A percentile compares a stretch with the other conserved stretches of the same genome.
Evolutionary conservation across 2,113 vertebrate genomes (phyloP).

Genomic region (Phainopepla nitens): DNA sequence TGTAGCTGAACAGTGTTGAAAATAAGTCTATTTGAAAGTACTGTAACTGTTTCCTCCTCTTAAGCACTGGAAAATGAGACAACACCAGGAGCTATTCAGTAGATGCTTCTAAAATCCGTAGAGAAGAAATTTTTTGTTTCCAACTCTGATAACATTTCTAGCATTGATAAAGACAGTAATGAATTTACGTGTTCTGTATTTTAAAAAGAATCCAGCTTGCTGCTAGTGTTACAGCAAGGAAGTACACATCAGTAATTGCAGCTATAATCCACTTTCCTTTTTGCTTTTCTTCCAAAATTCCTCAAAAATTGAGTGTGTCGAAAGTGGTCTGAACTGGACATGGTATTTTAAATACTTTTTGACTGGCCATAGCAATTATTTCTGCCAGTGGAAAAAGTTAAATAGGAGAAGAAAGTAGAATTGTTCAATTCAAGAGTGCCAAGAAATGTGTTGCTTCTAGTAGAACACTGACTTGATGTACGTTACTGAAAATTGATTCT

Average conservation of each 20-base stretch:
- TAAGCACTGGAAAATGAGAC: not conserved
- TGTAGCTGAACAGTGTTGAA: not conserved
- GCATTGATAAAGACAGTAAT: not conserved
- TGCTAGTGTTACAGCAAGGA: not conserved
- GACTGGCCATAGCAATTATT: conserved; percentile 1
- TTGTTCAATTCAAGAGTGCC: conserved; percentile 10
- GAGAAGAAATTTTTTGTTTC: not conserved
- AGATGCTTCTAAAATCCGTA: not conserved
- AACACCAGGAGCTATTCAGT: not conserved
- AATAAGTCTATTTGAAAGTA: not conserved
- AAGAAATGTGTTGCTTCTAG: conserved; percentile 27
- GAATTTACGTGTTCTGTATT: not conserved
- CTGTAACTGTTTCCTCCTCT: not conserved
- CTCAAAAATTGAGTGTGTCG: conserved; percentile 7
- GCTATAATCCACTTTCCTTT: not conserved
- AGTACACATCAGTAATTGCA: not conserved
- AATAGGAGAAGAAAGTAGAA: not conserved
- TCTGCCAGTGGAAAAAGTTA: conserved; percentile 19
- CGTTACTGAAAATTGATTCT: not conserved
- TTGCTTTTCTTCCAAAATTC: conserved; percentile 38
- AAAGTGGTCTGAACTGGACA: conserved; percentile 6
- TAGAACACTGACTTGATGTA: not conserved
- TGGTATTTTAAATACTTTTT: conserved; percentile 33
- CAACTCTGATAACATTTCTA: not conserved
- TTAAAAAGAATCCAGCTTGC: not conserved